phyloP scores from a whole-genome alignment of 2,888 invertebrate genomes.

The Epinotia nisella region DNA sequence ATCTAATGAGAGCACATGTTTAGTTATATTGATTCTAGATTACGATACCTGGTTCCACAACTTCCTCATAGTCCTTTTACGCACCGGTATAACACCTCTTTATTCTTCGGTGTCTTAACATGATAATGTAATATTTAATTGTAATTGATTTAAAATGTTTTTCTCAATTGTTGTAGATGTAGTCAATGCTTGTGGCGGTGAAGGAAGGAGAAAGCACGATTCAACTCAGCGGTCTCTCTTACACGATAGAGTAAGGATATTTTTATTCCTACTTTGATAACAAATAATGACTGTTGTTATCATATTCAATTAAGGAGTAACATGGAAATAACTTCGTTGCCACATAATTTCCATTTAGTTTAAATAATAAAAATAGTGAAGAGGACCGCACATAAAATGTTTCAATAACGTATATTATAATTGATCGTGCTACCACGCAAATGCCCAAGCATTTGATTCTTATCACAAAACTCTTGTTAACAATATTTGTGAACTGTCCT shows the following conservation, averaged over 20 bases:
- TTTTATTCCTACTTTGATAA: slow-evolving; percentile 46
- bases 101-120: slow-evolving; percentile 49
- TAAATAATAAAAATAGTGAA: slow-evolving; percentile 22
- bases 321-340: neutral
- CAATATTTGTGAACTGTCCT: slow-evolving; percentile 49
- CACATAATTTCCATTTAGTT: neutral
- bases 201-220: slow-evolving; percentile 87
- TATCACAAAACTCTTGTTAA: slow-evolving; percentile 24
- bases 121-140: slow-evolving; percentile 45
- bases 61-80: slow-evolving; percentile 27
- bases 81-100: slow-evolving; percentile 41
- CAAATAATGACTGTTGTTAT: slow-evolving; percentile 22
- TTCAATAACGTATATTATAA: neutral
- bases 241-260: slow-evolving; percentile 81
- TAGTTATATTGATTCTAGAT: neutral
- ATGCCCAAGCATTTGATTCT: slow-evolving; percentile 67
- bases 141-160: slow-evolving; percentile 66
- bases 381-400: slow-evolving; percentile 61
- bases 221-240: slow-evolving; percentile 84
- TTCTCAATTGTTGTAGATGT: slow-evolving; percentile 90
- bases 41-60: slow-evolving; percentile 11
- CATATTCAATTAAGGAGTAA: neutral
- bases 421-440: slow-evolving; percentile 65
- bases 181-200: slow-evolving; percentile 95
- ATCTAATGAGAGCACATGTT: neutral